Evolutionary conservation across 2,797 vertebrate genomes (phyloP).

Genomic region (Lepus oiostolus): DNA sequence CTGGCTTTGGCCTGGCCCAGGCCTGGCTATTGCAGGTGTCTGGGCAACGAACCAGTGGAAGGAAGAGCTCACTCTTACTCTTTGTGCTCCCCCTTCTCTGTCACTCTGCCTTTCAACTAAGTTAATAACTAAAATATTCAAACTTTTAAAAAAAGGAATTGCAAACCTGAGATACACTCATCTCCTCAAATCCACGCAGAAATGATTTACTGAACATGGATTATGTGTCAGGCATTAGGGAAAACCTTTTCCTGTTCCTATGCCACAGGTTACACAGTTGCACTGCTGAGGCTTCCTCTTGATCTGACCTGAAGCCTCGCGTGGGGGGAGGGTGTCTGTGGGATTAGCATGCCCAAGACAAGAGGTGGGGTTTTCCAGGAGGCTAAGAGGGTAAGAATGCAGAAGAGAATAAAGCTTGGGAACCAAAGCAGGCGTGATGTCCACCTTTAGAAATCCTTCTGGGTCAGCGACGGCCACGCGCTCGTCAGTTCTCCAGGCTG

Average conservation of each 20-base stretch:
- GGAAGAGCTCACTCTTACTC: too few relatives aligned
- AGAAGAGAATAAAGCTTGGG: background rate
- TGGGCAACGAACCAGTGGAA: too few relatives aligned
- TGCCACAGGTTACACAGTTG: background rate
- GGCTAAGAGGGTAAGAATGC: background rate
- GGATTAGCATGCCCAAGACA: background rate
- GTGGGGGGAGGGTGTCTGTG: background rate
- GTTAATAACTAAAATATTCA: background rate
- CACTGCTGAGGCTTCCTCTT: background rate
- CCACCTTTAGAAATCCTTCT: background rate
- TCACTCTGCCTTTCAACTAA: too few relatives aligned
- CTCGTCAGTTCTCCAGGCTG: background rate
- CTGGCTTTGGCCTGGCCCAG: too few relatives aligned
- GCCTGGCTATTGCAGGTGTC: too few relatives aligned
- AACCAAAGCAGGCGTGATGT: background rate
- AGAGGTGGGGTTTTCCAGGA: background rate
- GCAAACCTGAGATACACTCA: background rate
- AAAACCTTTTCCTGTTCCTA: background rate
- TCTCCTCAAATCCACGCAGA: background rate
- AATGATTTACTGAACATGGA: background rate
- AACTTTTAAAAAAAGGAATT: constrained; percentile 18
- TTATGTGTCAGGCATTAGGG: background rate
- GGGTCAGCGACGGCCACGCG: background rate
- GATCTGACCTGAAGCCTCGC: background rate
- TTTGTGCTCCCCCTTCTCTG: too few relatives aligned